phyloP scores from a whole-genome alignment of 2,113 vertebrate genomes.

The Himantopus leucocephalus region DNA sequence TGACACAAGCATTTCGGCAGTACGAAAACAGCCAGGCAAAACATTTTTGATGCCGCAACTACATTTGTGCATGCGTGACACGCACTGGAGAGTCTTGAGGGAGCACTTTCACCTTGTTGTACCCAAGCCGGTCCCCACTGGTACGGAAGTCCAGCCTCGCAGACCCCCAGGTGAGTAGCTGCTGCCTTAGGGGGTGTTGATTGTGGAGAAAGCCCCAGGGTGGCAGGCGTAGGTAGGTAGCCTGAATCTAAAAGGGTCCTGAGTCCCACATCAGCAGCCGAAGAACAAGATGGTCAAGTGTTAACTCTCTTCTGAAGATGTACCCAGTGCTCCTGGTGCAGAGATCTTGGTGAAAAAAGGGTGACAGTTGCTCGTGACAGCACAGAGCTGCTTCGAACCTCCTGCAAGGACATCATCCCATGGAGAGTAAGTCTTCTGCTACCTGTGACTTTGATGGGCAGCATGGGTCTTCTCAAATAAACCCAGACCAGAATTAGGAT shows the following conservation, averaged over 20 bases:
- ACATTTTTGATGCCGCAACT: neutral
- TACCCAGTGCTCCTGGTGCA: neutral
- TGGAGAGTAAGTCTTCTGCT: neutral
- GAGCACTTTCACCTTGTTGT: neutral
- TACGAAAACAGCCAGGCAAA: neutral
- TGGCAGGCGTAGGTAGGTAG: neutral
- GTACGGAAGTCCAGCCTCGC: neutral
- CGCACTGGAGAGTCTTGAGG: neutral
- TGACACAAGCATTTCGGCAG: accelerated
- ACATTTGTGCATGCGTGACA: neutral
- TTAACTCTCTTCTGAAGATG: neutral
- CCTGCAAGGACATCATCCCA: neutral
- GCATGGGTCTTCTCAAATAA: neutral
- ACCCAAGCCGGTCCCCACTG: neutral
- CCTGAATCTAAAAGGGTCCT: neutral
- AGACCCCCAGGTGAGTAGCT: neutral
- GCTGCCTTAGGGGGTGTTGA: neutral
- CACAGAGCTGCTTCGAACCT: neutral
- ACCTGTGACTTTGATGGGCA: neutral
- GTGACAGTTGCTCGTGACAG: accelerated
- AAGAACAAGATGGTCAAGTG: neutral
- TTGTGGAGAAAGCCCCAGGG: neutral
- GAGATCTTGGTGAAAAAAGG: neutral
- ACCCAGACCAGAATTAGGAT: neutral
- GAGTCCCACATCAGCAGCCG: neutral